Conservation (phyloP, 2,888 invertebrate genomes). For the Pterobdella sp. region DNA sequence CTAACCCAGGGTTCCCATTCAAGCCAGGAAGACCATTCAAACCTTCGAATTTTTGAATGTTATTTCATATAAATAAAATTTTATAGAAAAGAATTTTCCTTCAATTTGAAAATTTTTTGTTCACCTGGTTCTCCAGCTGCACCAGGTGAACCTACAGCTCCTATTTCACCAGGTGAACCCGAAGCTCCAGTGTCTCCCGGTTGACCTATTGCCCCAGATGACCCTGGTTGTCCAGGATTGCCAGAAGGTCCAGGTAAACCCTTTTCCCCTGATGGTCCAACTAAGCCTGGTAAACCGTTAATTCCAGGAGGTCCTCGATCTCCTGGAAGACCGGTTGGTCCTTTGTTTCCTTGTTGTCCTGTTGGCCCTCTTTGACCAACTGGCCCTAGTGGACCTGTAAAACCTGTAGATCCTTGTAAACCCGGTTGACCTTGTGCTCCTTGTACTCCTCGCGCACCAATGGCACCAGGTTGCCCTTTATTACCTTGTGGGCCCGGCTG, state of each 20-base stretch:
- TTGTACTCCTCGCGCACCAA: conserved; percentile 30
- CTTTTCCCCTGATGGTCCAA: conserved; percentile 30
- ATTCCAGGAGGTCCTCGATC: conserved; percentile 27
- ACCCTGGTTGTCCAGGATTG: conserved; percentile 30
- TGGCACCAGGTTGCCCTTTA: conserved; percentile 32
- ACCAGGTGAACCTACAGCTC: conserved; percentile 31
- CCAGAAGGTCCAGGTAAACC: conserved; percentile 36
- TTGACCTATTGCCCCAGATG: conserved; percentile 29
- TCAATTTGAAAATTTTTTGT: neutral
- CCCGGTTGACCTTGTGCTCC: conserved; percentile 34
- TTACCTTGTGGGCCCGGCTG: conserved; percentile 30
- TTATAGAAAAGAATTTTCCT: neutral
- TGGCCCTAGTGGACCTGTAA: conserved; percentile 23
- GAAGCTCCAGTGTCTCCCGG: conserved; percentile 27
- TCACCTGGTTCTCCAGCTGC: neutral
- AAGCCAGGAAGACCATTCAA: conserved; percentile 26
- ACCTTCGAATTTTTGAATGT: conserved; percentile 5
- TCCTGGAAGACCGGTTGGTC: conserved; percentile 23
- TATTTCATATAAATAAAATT: neutral
- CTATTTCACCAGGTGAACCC: conserved; percentile 29
- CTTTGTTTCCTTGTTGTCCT: conserved; percentile 22
- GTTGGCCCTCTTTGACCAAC: neutral
- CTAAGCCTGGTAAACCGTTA: conserved; percentile 26
- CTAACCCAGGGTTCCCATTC: conserved; percentile 28
- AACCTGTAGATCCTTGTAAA: conserved; percentile 28